phyloP scores from a whole-genome alignment of 2,113 vertebrate species.

The Festucalex cinctus region DNA sequence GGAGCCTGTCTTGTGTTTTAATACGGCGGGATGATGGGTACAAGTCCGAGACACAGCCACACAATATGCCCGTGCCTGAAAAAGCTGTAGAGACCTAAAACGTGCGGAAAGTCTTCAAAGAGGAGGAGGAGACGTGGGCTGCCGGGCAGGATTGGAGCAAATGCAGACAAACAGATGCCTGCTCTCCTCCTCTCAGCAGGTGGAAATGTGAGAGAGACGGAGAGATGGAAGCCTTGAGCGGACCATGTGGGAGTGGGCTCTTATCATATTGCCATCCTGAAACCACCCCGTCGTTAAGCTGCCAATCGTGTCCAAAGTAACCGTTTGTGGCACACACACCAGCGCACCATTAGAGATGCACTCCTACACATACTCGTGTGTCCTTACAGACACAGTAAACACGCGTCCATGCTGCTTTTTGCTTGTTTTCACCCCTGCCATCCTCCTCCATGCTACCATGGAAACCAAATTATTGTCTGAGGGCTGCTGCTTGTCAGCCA shows the following conservation, averaged over 20 bases:
- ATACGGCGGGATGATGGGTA: constrained; percentile 72
- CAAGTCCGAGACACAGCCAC: constrained; percentile 67
- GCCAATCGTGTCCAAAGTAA: constrained; percentile 28
- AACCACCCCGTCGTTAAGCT: constrained; percentile 44
- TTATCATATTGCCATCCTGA: constrained; percentile 37
- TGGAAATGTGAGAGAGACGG: constrained; percentile 43
- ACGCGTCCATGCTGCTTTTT: constrained; percentile 48
- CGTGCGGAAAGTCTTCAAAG: constrained; percentile 64
- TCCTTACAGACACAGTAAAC: constrained; percentile 40
- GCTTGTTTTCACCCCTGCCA: constrained; percentile 58
- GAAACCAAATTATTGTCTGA: constrained; percentile 63
- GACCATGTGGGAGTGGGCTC: constrained; percentile 31
- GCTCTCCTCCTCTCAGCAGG: constrained; percentile 33
- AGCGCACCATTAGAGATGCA: constrained; percentile 21
- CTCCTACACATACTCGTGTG: constrained; percentile 16
- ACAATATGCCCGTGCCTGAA: constrained; percentile 76
- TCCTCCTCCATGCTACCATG: constrained; percentile 67
- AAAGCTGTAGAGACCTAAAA: constrained; percentile 69
- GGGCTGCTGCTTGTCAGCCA: constrained; percentile 35
- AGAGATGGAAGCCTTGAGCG: constrained; percentile 33
- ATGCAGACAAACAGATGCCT: constrained; percentile 45
- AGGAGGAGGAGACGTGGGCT: constrained; percentile 52
- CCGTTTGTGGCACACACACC: constrained; percentile 13
- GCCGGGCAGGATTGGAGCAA: constrained; percentile 53
- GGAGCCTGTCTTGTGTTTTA: constrained; percentile 69